phyloP scores from a whole-genome alignment of 2,888 invertebrate species.

The Volucella zonaria region DNA sequence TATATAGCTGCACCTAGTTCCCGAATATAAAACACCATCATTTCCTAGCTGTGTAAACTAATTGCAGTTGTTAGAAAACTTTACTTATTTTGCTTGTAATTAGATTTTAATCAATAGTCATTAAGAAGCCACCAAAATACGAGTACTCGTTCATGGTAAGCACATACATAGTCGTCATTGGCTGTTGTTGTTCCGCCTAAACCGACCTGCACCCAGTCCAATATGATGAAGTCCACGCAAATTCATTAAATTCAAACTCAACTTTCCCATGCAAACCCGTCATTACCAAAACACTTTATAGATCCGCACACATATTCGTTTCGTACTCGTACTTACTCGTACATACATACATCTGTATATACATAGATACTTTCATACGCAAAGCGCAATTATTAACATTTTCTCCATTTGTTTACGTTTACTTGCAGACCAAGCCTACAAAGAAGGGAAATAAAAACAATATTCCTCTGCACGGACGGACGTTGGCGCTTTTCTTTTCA shows the following conservation, averaged over 20 bases:
- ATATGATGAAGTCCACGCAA: slow-evolving; percentile 21
- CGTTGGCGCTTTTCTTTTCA: slow-evolving; percentile 53
- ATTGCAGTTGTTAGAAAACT: too few species aligned
- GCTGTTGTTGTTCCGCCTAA: neutral
- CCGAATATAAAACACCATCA: too few species aligned
- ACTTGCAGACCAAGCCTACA: slow-evolving; percentile 58
- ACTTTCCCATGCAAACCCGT: slow-evolving; percentile 67
- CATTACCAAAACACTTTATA: slow-evolving; percentile 52
- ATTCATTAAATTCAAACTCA: slow-evolving; percentile 42
- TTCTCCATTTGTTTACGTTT: slow-evolving; percentile 69
- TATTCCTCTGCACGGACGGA: slow-evolving; percentile 29
- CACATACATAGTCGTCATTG: neutral
- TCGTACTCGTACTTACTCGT: too few species aligned
- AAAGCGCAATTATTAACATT: slow-evolving; percentile 63
- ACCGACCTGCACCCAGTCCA: neutral
- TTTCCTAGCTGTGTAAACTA: too few species aligned
- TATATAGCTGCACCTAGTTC: too few species aligned
- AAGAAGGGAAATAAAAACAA: slow-evolving; percentile 20
- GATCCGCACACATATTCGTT: too few species aligned
- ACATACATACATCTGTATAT: too few species aligned
- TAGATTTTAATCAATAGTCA: slow-evolving; percentile 33
- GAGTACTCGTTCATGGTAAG: neutral
- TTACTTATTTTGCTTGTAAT: neutral
- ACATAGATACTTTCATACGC: too few species aligned
- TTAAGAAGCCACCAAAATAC: neutral